These are phyloP conservation scores for Porites rus DNA, from an alignment of 92 coral and sea anemone genomes.

Conservation along the genomic window DNA sequence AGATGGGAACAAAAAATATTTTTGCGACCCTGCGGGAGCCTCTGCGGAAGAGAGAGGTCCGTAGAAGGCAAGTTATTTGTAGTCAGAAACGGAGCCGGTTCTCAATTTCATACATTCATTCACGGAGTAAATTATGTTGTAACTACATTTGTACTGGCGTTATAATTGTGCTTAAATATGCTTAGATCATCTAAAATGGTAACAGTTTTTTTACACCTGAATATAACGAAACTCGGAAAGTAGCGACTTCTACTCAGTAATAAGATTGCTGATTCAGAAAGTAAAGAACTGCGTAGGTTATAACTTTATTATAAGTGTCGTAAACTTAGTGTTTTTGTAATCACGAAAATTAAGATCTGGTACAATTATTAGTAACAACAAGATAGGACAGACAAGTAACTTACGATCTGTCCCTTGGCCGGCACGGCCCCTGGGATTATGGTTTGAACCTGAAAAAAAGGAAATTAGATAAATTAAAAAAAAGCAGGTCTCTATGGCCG, in stretches of 20 bases:
- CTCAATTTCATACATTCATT: background rate
- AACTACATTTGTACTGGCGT: conserved; percentile 6
- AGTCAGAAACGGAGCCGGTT: background rate
- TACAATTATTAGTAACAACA: too few relatives aligned
- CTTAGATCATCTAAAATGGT: too few relatives aligned
- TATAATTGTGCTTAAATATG: too few relatives aligned
- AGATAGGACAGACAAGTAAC: conserved; percentile 26
- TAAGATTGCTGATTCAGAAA: background rate
- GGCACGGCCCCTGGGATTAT: conserved; percentile 12
- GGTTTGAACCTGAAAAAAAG: conserved; percentile 32
- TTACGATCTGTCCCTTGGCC: conserved; percentile 7
- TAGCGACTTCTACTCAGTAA: too few relatives aligned
- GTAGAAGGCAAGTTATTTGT: background rate
- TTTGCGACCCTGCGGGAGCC: background rate
- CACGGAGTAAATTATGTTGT: conserved; percentile 4
- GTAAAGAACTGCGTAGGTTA: conserved; percentile 1
- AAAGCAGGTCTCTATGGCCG: background rate
- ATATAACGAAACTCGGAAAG: too few relatives aligned
- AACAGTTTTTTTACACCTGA: too few relatives aligned
- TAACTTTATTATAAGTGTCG: background rate
- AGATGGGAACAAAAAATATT: too few relatives aligned
- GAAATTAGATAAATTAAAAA: background rate
- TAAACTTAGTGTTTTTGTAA: background rate
- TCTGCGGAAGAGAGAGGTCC: background rate
- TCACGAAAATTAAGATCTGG: too few relatives aligned